phyloP scores from a whole-genome alignment of 2,797 vertebrate species.

The Propithecus perrieri region DNA sequence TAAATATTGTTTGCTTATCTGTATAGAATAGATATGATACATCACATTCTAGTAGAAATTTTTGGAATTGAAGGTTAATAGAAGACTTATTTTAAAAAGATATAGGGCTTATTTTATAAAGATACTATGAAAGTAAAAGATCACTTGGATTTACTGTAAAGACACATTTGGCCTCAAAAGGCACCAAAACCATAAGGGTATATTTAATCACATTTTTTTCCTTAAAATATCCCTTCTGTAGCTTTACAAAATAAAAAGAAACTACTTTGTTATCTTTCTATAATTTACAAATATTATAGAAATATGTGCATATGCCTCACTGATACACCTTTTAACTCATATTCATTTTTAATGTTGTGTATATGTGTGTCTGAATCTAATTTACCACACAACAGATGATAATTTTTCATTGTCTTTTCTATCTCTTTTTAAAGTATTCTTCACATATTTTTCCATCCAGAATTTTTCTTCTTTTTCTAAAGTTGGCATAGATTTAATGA shows the following conservation, averaged over 20 bases:
- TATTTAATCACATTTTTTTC: conserved; percentile 25
- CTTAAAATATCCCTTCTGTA: background rate
- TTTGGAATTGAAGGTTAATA: conserved; percentile 35
- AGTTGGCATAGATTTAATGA: background rate
- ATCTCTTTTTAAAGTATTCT: background rate
- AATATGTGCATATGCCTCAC: background rate
- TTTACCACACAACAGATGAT: background rate
- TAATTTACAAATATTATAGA: conserved; percentile 15
- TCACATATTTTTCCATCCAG: background rate
- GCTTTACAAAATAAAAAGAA: conserved; percentile 15
- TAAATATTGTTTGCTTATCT: conserved; percentile 54
- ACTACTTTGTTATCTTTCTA: background rate
- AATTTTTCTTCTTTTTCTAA: background rate
- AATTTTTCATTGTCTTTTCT: background rate
- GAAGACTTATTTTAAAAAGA: conserved; percentile 53
- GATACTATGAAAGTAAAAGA: background rate
- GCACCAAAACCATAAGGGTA: conserved; percentile 15
- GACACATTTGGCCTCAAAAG: conserved; percentile 23
- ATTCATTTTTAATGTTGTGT: background rate
- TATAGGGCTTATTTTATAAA: conserved; percentile 43
- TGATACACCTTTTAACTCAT: background rate
- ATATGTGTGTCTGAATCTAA: background rate
- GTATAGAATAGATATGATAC: conserved; percentile 48
- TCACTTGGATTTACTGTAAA: conserved; percentile 19
- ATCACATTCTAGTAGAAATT: conserved; percentile 58